A percentile compares a stretch with the other conserved stretches of the same genome.
Conservation (phyloP, 2,113 vertebrate genomes). For the Gymnogyps californianus region DNA sequence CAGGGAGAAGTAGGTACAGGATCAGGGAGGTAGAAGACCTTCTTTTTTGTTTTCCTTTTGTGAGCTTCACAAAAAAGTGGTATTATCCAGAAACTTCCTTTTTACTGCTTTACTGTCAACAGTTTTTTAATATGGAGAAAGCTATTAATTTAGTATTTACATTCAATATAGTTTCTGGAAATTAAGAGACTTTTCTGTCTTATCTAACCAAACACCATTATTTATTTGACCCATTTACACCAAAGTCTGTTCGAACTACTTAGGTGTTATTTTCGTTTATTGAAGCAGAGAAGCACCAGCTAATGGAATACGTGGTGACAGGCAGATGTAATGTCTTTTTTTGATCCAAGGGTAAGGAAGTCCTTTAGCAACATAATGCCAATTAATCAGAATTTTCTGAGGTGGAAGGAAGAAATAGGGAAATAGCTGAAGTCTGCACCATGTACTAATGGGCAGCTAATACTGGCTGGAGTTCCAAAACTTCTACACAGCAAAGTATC, state of each 20-base stretch:
- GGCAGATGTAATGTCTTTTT: background rate
- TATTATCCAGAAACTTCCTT: background rate
- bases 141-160: background rate
- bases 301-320: background rate
- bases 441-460: no score
- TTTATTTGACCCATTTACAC: background rate
- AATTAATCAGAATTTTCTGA: background rate
- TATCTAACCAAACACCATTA: background rate
- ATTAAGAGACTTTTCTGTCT: background rate
- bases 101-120: background rate
- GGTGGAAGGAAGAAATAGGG: background rate
- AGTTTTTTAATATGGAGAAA: background rate
- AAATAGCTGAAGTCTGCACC: background rate
- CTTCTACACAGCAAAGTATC: accelerated
- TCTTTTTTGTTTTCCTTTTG: background rate
- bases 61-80: background rate
- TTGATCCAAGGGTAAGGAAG: background rate
- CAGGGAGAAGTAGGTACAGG: background rate
- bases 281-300: background rate
- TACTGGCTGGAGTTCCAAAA: background rate
- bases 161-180: background rate
- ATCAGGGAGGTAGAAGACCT: background rate
- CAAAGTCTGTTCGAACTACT: background rate
- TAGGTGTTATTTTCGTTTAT: background rate
- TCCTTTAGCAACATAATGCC: background rate